Base-by-base conservation (phyloP, 2,797 vertebrate genomes). In the Melanotaenia maccullochi region DNA sequence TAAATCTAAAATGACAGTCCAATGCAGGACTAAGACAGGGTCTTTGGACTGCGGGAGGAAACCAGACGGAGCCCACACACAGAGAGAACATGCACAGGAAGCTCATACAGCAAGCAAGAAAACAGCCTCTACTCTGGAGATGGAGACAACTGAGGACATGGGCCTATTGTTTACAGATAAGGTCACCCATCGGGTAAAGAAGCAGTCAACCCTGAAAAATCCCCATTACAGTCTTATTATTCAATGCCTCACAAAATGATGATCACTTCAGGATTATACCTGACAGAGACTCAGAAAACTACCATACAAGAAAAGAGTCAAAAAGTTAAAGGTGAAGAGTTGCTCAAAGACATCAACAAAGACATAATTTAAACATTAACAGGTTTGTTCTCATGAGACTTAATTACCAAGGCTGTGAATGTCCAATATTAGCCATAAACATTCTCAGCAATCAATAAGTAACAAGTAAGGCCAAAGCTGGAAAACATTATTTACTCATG, bases 121-220 rank as follows among this genome's bases (percentile, higher is more conserved):
- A 30, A 30, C 28, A 42, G 63, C 3, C 32, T 63, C 75, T n/a
- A 42, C 70, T 52, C 58, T 55, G 58, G 59, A 72, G 60, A 84
- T 71, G 75, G 81, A 83, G 70, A 79, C 70, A 76, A 62, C 61
- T 44, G 65, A 65, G 80, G 60, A 78, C 74, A 78, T 70, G 32
- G 66, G 30, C 78, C 71, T 72, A 56, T 85, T 75, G 76, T 76
- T 66, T 71, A 68, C 69, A 80, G 60, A 81, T 80, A 65, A 84
- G 85, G 75, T 80, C 60, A 52, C 75, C 79, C 81, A 79, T 89
- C 74, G 84, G 78, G 81, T 32, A 76, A 58, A 42, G 66, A 74
- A 57, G 72, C 72, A 82, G 79, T 72, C 68, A 85, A 64, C 56
- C 69, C 40, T 36, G 35, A 66, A 78, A 75, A 64, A 83, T 64